A percentile compares a stretch with the other conserved stretches of the same genome.
phyloP scores from a whole-genome alignment of 2,113 vertebrate genomes.

The Notarius quadriscutis region DNA sequence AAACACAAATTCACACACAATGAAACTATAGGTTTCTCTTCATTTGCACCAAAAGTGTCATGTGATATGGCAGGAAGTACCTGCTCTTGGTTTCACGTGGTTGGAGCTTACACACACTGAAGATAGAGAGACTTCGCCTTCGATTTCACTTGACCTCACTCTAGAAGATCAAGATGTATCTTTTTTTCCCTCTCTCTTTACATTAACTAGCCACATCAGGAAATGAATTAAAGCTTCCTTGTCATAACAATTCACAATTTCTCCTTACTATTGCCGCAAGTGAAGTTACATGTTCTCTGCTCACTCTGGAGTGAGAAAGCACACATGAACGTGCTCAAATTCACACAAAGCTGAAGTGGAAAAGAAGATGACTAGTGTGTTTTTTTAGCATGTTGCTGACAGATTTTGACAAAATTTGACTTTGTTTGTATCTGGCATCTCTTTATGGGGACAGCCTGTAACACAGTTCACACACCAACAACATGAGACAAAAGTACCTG shows the following conservation, averaged over 20 bases:
- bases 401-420: background rate
- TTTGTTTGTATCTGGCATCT: background rate
- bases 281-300: no score
- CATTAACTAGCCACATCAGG: background rate
- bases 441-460: background rate
- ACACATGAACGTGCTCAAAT: background rate
- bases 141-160: background rate
- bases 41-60: slow-evolving; percentile 20
- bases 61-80: slow-evolving; percentile 19
- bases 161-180: background rate
- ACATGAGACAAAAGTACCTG: background rate
- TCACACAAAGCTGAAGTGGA: background rate
- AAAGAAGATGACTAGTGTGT: background rate
- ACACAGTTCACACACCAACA: background rate
- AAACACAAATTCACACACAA: background rate
- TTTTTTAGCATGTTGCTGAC: background rate
- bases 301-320: background rate
- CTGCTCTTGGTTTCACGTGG: background rate
- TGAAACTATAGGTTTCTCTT: slow-evolving; percentile 3
- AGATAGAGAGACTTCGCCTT: background rate
- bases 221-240: background rate
- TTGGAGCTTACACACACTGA: background rate
- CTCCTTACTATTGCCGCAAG: background rate
- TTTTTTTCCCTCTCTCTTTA: background rate
- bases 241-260: background rate